Evolutionary conservation across 2,113 vertebrate species (phyloP).

Genomic region (Helogale parvula): DNA sequence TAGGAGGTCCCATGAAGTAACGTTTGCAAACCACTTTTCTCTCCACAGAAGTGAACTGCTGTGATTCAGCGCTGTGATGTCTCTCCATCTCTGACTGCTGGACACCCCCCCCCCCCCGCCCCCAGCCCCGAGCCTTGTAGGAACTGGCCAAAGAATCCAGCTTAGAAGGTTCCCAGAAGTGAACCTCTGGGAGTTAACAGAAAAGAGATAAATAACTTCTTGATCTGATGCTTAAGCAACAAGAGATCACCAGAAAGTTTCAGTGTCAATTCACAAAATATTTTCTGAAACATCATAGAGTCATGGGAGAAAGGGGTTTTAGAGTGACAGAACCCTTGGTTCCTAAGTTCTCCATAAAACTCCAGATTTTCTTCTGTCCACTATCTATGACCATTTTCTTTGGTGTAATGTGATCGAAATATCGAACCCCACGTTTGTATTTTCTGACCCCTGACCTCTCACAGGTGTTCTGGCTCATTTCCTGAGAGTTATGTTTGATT

Average conservation of each 20-base stretch:
- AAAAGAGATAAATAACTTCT: constrained; percentile 71
- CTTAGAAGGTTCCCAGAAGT: constrained; percentile 59
- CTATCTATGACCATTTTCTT: constrained; percentile 53
- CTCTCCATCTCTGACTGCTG: constrained; percentile 22
- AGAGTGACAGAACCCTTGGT: constrained; percentile 8
- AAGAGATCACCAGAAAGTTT: constrained; percentile 53
- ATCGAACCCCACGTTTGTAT: constrained; percentile 69
- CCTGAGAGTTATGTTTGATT: constrained; percentile 79
- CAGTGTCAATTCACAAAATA: constrained; percentile 54
- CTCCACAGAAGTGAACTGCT: constrained; percentile 30
- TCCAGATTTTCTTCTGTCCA: constrained; percentile 51
- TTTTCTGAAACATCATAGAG: constrained; percentile 26
- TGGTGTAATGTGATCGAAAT: constrained; percentile 68
- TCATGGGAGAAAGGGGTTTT: constrained; percentile 48
- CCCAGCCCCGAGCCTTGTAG: not conserved
- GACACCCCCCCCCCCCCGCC: not conserved
- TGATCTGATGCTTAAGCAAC: constrained; percentile 51
- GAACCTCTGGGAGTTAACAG: constrained; percentile 51
- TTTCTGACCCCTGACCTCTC: constrained; percentile 70
- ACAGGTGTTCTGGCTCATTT: constrained; percentile 80
- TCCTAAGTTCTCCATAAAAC: not conserved
- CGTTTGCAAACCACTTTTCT: constrained; percentile 65
- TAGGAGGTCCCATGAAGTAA: constrained; percentile 76
- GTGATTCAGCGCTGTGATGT: constrained; percentile 19
- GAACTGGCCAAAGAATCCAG: constrained; percentile 47